Percentiles rank a stretch among this genome's conserved stretches.
phyloP scores from a whole-genome alignment of 2,888 invertebrate species.

The Temnothorax unifasciatus region DNA sequence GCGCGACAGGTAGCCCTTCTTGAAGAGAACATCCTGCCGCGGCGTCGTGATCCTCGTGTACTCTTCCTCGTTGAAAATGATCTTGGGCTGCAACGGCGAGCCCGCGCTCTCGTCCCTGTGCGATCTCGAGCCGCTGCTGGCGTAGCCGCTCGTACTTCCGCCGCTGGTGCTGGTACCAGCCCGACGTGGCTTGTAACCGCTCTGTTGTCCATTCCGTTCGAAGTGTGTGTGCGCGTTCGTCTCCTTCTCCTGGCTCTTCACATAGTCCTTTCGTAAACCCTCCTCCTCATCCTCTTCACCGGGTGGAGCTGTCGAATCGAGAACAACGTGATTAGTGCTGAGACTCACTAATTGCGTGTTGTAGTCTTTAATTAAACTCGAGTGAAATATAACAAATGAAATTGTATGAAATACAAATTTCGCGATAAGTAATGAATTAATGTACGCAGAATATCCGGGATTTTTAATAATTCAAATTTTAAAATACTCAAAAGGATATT shows the following conservation, averaged over 20 bases:
- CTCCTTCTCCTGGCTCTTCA: constrained; percentile 79
- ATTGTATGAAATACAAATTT: not conserved
- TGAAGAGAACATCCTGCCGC: constrained; percentile 90
- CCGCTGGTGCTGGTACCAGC: constrained; percentile 75
- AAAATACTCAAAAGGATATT: not conserved
- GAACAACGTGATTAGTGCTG: not conserved
- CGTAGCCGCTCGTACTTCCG: constrained; percentile 76
- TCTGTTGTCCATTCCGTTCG: constrained; percentile 70
- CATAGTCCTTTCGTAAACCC: constrained; percentile 79
- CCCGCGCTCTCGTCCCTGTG: constrained; percentile 76
- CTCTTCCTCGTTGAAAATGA: constrained; percentile 89
- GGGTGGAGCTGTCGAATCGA: constrained; percentile 80
- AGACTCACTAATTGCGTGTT: not conserved
- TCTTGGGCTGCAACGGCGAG: constrained; percentile 86
- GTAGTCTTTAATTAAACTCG: not conserved
- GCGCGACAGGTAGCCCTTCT: constrained; percentile 90
- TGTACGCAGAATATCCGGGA: not conserved
- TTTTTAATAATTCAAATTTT: not conserved
- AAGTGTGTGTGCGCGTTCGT: constrained; percentile 63
- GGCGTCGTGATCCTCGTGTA: constrained; percentile 91
- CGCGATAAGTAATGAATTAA: not conserved
- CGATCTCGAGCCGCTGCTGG: constrained; percentile 74
- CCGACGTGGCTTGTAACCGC: constrained; percentile 76
- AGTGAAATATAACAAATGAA: not conserved
- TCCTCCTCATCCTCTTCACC: constrained; percentile 85